phyloP scores from a whole-genome alignment of 2,113 vertebrate genomes.

The Etheostoma spectabile region DNA sequence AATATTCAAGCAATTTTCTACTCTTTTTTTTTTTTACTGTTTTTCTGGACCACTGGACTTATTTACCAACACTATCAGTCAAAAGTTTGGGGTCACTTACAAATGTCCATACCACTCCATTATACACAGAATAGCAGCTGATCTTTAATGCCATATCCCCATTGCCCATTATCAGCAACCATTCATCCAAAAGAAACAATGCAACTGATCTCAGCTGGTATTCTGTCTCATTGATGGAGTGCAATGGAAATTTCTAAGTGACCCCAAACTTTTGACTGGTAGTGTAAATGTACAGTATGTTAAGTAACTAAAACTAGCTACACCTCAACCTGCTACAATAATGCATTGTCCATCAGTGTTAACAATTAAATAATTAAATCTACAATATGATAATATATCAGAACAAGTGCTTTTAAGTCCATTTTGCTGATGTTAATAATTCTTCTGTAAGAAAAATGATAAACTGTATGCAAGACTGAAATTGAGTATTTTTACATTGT shows the following conservation, averaged over 20 bases:
- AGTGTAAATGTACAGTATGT: no score
- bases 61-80: not conserved
- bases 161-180: no score
- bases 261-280: no score
- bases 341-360: not conserved
- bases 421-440: not conserved
- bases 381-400: no score
- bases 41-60: not conserved
- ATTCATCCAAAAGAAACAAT: no score
- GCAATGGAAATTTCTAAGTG: no score
- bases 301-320: not conserved
- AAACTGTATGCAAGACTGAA: not conserved
- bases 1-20: not conserved
- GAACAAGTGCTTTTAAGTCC: not conserved
- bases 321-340: not conserved
- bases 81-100: no score
- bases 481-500: not conserved
- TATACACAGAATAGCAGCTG: no score
- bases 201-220: no score
- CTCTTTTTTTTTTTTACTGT: not conserved
- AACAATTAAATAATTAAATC: not conserved
- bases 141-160: no score
- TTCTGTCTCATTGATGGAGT: no score
- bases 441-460: not conserved
- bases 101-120: no score